Base-by-base conservation (phyloP, 2,888 invertebrate genomes). In the Laothoe populi region DNA sequence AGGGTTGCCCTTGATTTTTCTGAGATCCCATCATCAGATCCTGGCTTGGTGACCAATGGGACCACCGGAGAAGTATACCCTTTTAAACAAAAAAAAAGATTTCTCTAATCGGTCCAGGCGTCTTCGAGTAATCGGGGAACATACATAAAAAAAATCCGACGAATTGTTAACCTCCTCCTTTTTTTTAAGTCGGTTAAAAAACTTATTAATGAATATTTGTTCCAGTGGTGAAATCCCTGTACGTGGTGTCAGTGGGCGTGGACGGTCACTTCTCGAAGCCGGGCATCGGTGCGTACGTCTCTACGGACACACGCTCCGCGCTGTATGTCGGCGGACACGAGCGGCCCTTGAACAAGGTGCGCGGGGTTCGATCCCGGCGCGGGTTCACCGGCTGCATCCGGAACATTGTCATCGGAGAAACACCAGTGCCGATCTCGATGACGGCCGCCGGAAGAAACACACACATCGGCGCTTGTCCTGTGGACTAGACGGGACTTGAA, bases 321-420 rank as follows among this genome's bases (percentile, higher is more conserved):
- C 92, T 99, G 38, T 99, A 96, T 87, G 93, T 99, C 74, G 99
- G 99, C 21, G 99, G 99, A 0, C 96, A 98, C 86, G 87, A 88
- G 70, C 74, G 82, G 0, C 71, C 82, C 0, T 69, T 90, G 5
- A 65, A 74, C 61, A 83, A 75, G 62, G 77, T 92, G 19, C 90
- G 95, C 35, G 98, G 98, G 1, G 94, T 97, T 3, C 93, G 94
- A 44, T 96, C 97, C 0, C 91, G 94, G 13, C 93, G 94, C 26
- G 95, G 96, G 10, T 99, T 95, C 85, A 95, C 96, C 42, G 97
- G 98, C 23, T 97, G 98, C 81, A 95, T 98, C 53, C 94, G 93
- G 60, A 96, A 96, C 78, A 93, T 97, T 2, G 82, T 93, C 59
- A 95, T 97, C 57, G 83, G 83, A 19, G 82, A 94, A 40, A 75